phyloP scores from a whole-genome alignment of 2,113 vertebrate species.

The Oryzias celebensis region DNA sequence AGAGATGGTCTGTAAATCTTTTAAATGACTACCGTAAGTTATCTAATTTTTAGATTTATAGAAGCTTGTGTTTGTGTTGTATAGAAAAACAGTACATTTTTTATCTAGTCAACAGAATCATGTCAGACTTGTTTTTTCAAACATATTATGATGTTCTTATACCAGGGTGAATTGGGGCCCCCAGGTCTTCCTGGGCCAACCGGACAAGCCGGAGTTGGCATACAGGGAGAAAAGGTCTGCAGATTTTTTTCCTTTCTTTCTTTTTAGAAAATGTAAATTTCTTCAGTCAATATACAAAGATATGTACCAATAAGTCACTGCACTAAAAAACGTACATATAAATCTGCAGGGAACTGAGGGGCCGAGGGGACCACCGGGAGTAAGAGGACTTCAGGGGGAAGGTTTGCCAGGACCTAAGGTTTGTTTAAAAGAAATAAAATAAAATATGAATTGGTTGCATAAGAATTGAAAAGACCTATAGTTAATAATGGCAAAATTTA shows the following conservation, averaged over 20 bases:
- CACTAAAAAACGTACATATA: neutral
- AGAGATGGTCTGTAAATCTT: no score
- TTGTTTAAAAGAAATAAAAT: constrained; percentile 21
- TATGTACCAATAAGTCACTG: neutral
- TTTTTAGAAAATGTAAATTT: no score
- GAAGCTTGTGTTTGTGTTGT: neutral
- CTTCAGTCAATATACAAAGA: no score
- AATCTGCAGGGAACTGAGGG: constrained; percentile 82
- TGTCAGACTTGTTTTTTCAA: neutral
- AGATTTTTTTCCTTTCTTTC: neutral
- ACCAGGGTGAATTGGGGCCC: constrained; percentile 82
- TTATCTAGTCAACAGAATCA: neutral
- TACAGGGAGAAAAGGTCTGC: constrained; percentile 86
- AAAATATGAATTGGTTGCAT: neutral
- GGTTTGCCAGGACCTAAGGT: constrained; percentile 87
- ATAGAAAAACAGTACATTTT: neutral
- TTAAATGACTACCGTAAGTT: no score
- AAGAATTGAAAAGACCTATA: neutral
- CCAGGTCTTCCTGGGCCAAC: constrained; percentile 78
- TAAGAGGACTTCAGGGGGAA: constrained; percentile 82
- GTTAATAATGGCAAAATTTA: no score
- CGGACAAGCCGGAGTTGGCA: constrained; percentile 80
- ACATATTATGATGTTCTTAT: constrained; percentile 8
- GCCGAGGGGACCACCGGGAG: constrained; percentile 81
- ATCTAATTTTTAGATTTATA: no score